These are phyloP conservation scores for Conchocele bisecta DNA, from an alignment of 2,888 invertebrate species.

Conservation along the genomic window DNA sequence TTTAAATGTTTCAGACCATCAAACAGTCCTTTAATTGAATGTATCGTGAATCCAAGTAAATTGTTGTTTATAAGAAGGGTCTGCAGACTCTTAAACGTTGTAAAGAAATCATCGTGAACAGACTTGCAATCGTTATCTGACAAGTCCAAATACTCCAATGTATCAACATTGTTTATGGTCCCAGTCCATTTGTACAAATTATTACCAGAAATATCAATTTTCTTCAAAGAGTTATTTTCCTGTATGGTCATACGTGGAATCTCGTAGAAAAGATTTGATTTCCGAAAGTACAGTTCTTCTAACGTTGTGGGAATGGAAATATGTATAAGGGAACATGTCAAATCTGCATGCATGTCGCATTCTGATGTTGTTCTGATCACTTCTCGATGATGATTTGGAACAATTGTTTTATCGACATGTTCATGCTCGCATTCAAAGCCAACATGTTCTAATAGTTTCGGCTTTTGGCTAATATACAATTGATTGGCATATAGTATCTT, in stretches of 20 bases:
- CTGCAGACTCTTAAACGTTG: not conserved
- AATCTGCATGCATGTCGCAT: not conserved
- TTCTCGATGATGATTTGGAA: not conserved
- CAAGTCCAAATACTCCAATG: constrained; percentile 23
- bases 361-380: not conserved
- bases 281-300: not conserved
- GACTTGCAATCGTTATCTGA: constrained; percentile 30
- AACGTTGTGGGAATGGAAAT: not conserved
- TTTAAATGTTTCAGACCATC: constrained; percentile 2
- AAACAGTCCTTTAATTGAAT: constrained; percentile 3
- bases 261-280: not conserved
- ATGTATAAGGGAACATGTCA: not conserved
- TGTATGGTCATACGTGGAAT: not conserved
- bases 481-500: not conserved
- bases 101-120: constrained; percentile 5
- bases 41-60: constrained; percentile 14
- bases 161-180: constrained; percentile 7
- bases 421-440: too few relatives aligned
- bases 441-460: not conserved
- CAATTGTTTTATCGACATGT: not conserved
- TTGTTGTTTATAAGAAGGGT: constrained; percentile 24
- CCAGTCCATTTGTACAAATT: constrained; percentile 6
- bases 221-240: not conserved
- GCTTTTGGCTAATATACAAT: not conserved
- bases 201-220: not conserved